Conservation (phyloP, 1,140 invertebrate genomes). For the Teleogryllus occipitalis region DNA sequence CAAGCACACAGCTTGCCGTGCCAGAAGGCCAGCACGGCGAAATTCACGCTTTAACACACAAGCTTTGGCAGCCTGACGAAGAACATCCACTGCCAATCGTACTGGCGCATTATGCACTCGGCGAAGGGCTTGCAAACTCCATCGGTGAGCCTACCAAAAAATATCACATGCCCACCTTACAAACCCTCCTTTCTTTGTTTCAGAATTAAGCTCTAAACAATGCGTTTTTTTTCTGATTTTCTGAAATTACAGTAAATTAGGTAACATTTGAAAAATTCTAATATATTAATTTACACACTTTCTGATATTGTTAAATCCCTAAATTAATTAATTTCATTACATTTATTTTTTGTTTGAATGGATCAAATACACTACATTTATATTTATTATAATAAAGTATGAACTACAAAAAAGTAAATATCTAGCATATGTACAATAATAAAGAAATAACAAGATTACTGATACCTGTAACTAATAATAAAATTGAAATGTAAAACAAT, state of each 20-base stretch:
- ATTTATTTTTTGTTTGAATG: too few species aligned
- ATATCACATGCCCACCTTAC: slow-evolving; percentile 18
- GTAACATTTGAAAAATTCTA: neutral
- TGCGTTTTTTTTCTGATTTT: neutral
- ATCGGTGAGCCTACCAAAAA: slow-evolving; percentile 45
- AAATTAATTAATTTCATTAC: too few species aligned
- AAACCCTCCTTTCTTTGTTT: neutral
- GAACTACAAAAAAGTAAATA: too few species aligned
- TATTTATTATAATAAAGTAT: too few species aligned
- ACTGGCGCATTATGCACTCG: slow-evolving; percentile 51
- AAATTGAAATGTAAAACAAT: too few species aligned
- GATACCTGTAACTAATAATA: too few species aligned
- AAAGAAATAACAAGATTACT: too few species aligned
- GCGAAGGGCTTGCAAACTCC: slow-evolving; percentile 62
- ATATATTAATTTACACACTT: too few species aligned
- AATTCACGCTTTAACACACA: slow-evolving; percentile 82
- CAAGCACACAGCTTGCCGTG: slow-evolving; percentile 68
- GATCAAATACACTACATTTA: too few species aligned
- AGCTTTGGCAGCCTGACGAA: slow-evolving; percentile 73
- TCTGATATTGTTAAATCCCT: too few species aligned
- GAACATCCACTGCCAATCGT: slow-evolving; percentile 62
- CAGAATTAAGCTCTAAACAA: neutral
- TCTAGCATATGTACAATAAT: too few species aligned
- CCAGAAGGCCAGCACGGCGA: slow-evolving; percentile 65
- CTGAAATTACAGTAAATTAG: neutral